Evolutionary conservation across 2,797 vertebrate genomes (phyloP).

Genomic region (Parauchenoglanis punctatus): DNA sequence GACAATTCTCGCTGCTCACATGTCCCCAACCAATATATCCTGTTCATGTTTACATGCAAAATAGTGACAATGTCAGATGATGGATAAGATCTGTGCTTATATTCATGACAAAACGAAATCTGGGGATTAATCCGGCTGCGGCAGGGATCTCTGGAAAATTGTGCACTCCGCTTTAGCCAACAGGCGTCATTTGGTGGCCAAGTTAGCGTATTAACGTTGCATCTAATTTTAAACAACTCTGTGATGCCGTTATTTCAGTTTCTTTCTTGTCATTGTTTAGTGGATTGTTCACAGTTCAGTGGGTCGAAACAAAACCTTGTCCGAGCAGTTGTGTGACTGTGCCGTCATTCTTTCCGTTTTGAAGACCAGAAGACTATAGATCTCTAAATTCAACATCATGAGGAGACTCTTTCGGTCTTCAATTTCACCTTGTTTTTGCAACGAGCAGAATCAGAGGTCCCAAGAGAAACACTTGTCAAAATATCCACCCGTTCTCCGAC

Average conservation of each 20-base stretch:
- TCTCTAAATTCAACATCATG: slow-evolving; percentile 1
- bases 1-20: background rate
- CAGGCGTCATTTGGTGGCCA: background rate
- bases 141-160: background rate
- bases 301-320: background rate
- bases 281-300: background rate
- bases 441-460: slow-evolving; percentile 29
- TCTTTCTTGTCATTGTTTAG: background rate
- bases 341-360: background rate
- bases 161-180: background rate
- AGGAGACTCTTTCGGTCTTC: background rate
- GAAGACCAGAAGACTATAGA: slow-evolving; percentile 5
- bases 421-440: slow-evolving; percentile 21
- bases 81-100: background rate
- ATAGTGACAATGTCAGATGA: background rate
- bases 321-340: background rate
- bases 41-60: background rate
- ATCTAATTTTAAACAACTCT: background rate
- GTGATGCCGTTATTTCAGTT: background rate
- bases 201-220: background rate
- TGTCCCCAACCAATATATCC: background rate
- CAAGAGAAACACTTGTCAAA: slow-evolving; percentile 49
- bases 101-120: background rate
- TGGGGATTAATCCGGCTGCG: background rate
- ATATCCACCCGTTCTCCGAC: slow-evolving; percentile 48